Evolutionary conservation across 2,888 invertebrate species (phyloP).

Genomic region (Synergus umbraculus): DNA sequence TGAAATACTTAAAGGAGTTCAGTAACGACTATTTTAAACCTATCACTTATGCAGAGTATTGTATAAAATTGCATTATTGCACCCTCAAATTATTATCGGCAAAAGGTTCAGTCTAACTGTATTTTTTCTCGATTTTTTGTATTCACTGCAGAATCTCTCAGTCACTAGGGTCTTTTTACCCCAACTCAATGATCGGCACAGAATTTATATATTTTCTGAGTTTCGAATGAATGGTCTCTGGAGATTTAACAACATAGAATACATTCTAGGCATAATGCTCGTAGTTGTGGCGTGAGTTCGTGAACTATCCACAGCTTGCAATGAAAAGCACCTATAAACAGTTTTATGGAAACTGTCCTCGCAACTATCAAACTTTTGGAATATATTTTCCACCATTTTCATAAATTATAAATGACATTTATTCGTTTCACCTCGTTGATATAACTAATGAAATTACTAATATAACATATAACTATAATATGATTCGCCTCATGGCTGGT

Average conservation of each 20-base stretch:
- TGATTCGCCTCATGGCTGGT: background rate
- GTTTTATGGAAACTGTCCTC: background rate
- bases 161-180: constrained; percentile 52
- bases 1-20: background rate
- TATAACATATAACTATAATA: background rate
- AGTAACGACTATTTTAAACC: background rate
- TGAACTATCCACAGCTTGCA: constrained; percentile 1
- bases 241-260: constrained; percentile 47
- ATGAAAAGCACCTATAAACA: constrained; percentile 14
- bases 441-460: background rate
- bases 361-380: background rate
- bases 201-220: constrained; percentile 58
- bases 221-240: constrained; percentile 58
- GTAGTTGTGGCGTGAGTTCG: constrained; percentile 11
- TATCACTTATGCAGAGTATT: background rate
- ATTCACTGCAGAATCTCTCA: background rate
- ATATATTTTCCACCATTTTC: background rate
- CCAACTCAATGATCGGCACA: constrained; percentile 45
- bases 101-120: too few relatives aligned
- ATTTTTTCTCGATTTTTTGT: background rate
- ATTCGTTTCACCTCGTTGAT: background rate
- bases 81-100: too few relatives aligned
- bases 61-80: too few relatives aligned
- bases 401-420: background rate
- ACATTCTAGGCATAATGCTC: constrained; percentile 21